A percentile compares a stretch with the other conserved stretches of the same genome.
These are phyloP conservation scores for Rhopilema esculentum DNA, from an alignment of 30 jellyfish, hydroid and myxozoan species.

Conservation along the genomic window DNA sequence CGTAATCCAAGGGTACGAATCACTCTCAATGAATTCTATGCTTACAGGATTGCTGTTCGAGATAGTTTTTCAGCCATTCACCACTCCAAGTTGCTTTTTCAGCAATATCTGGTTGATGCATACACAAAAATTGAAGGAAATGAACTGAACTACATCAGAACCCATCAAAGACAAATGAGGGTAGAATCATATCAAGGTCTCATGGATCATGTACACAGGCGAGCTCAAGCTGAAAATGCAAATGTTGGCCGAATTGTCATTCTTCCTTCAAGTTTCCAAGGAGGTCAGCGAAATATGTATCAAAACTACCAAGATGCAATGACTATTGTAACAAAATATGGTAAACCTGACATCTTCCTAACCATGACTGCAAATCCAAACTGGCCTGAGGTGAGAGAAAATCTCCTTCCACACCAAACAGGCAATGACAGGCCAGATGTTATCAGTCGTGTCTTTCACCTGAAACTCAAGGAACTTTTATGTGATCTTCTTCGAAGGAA, in stretches of 20 bases:
- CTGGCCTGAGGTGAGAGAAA: too few relatives aligned
- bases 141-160: constrained; percentile 44
- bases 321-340: constrained; percentile 48
- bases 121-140: too few relatives aligned
- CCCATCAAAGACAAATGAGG: constrained; percentile 63
- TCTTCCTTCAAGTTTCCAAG: constrained; percentile 63
- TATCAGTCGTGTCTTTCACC: constrained; percentile 49
- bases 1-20: background rate
- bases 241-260: too few relatives aligned
- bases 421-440: too few relatives aligned
- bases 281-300: constrained; percentile 62
- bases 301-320: constrained; percentile 74
- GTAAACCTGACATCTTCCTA: too few relatives aligned
- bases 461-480: constrained; percentile 46
- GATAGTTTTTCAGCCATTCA: too few relatives aligned
- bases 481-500: constrained; percentile 24
- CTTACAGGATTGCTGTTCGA: constrained; percentile 4
- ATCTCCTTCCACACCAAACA: too few relatives aligned
- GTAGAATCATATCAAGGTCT: constrained; percentile 64
- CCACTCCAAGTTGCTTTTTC: too few relatives aligned
- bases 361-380: too few relatives aligned
- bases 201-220: constrained; percentile 52
- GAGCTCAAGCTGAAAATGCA: constrained; percentile 42
- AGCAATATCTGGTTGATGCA: too few relatives aligned
- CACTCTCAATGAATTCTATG: constrained; percentile 14